A percentile compares a stretch with the other conserved stretches of the same genome.
Evolutionary conservation across 2,888 invertebrate species (phyloP).

Genomic region (Lochmaea crataegi): DNA sequence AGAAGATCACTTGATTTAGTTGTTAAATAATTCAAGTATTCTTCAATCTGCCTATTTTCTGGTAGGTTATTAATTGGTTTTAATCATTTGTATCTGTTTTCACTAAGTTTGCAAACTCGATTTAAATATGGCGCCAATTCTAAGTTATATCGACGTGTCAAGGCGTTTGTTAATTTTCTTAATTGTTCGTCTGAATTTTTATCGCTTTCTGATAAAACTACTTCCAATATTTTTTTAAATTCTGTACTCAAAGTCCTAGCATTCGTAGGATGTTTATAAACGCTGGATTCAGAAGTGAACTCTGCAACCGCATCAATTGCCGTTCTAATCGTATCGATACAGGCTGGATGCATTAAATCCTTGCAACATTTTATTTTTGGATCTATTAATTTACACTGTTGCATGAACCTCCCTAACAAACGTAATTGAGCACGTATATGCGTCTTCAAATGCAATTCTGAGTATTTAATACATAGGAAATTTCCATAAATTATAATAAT

Average conservation of each 20-base stretch:
- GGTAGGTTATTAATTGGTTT: constrained; percentile 13
- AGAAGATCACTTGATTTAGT: neutral
- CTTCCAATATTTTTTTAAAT: constrained; percentile 24
- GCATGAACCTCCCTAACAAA: constrained; percentile 22
- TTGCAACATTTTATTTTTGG: constrained; percentile 9
- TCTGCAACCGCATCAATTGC: constrained; percentile 24
- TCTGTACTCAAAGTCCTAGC: constrained; percentile 18
- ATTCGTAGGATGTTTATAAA: constrained; percentile 23
- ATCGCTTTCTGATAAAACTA: constrained; percentile 16
- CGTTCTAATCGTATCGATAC: constrained; percentile 20
- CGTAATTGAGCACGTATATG: constrained; percentile 23
- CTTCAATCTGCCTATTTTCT: constrained; percentile 14
- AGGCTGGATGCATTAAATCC: constrained; percentile 20
- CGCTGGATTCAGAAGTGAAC: constrained; percentile 11
- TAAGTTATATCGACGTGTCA: constrained; percentile 16
- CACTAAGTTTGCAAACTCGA: constrained; percentile 17
- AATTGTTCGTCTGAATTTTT: neutral
- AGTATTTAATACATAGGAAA: constrained; percentile 21
- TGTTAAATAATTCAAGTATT: constrained; percentile 12
- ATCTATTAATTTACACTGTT: constrained; percentile 15
- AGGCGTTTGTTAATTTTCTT: constrained; percentile 17
- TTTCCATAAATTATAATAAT: constrained; percentile 24
- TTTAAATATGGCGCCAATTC: constrained; percentile 24
- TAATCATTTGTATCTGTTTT: constrained; percentile 17
- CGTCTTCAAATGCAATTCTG: constrained; percentile 18